Conservation (phyloP, 2,797 vertebrate species). For the Neosalanx taihuensis region DNA sequence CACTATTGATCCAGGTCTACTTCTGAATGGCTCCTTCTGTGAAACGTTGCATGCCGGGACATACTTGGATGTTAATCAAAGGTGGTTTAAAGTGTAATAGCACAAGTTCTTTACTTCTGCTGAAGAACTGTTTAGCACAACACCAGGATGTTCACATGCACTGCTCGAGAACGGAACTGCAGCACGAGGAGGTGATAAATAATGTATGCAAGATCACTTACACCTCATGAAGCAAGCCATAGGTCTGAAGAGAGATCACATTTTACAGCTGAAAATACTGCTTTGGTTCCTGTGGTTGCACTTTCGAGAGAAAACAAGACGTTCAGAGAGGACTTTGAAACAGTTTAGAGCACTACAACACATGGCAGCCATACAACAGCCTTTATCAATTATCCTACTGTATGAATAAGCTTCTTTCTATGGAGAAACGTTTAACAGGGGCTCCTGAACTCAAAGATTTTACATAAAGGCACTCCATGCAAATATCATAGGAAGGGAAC, state of each 20-base stretch:
- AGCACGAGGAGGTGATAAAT: conserved; percentile 75
- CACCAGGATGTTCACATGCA: conserved; percentile 57
- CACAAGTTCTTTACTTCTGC: conserved; percentile 57
- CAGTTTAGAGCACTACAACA: conserved; percentile 52
- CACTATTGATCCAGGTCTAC: conserved; percentile 50
- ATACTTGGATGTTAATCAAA: conserved; percentile 67
- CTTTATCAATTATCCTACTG: conserved; percentile 9
- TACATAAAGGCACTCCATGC: background rate
- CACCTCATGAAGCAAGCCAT: conserved; percentile 68
- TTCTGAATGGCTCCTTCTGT: conserved; percentile 43
- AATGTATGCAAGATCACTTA: conserved; percentile 80
- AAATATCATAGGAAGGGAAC: background rate
- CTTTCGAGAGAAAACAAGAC: conserved; percentile 63
- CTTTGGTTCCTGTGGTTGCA: conserved; percentile 50
- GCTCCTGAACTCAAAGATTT: background rate
- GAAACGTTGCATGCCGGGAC: conserved; percentile 55
- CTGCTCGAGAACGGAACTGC: conserved; percentile 68
- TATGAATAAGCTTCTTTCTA: conserved; percentile 8
- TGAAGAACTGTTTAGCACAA: conserved; percentile 70
- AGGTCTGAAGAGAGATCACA: conserved; percentile 54
- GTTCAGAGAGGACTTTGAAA: conserved; percentile 52
- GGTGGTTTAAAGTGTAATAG: conserved; percentile 62
- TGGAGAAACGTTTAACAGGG: background rate
- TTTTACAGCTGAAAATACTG: conserved; percentile 58
- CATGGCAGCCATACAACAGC: conserved; percentile 55